phyloP scores from a whole-genome alignment of 2,797 vertebrate genomes.

The Phrynocephalus vlangalii region DNA sequence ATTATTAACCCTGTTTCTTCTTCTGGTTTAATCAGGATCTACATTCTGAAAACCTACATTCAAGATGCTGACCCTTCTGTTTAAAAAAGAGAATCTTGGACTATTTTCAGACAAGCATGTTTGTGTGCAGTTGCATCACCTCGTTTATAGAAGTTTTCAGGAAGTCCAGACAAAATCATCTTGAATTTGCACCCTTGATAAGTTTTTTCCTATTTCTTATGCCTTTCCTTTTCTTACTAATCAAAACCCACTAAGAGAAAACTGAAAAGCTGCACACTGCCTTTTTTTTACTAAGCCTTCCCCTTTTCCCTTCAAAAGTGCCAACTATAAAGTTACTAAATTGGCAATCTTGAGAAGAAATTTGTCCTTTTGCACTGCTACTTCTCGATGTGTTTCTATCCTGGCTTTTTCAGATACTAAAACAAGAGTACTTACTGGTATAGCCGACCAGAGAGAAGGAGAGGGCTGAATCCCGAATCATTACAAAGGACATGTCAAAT shows the following conservation, averaged over 20 bases:
- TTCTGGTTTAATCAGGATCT: no score
- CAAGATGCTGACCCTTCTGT: not conserved
- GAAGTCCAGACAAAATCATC: not conserved
- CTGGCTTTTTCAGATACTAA: not conserved
- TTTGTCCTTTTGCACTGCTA: not conserved
- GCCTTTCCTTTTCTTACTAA: not conserved
- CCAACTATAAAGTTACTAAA: not conserved
- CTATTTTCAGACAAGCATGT: not conserved
- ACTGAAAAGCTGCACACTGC: not conserved
- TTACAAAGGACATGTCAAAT: not conserved
- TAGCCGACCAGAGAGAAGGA: not conserved
- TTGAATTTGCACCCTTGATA: not conserved
- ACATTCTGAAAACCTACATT: no score
- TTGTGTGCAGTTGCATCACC: not conserved
- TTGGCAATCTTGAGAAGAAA: not conserved
- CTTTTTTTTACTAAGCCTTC: not conserved
- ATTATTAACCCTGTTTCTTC: no score
- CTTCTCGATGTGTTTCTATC: not conserved
- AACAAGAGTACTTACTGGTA: not conserved
- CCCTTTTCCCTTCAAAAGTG: not conserved
- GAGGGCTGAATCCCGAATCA: not conserved
- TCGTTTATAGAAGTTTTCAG: not conserved
- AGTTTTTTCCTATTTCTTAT: not conserved
- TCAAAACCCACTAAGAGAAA: not conserved
- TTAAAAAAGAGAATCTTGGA: not conserved